Percentiles rank a stretch among this genome's conserved stretches.
phyloP scores from a whole-genome alignment of 2,113 vertebrate genomes.

The Caretta caretta region DNA sequence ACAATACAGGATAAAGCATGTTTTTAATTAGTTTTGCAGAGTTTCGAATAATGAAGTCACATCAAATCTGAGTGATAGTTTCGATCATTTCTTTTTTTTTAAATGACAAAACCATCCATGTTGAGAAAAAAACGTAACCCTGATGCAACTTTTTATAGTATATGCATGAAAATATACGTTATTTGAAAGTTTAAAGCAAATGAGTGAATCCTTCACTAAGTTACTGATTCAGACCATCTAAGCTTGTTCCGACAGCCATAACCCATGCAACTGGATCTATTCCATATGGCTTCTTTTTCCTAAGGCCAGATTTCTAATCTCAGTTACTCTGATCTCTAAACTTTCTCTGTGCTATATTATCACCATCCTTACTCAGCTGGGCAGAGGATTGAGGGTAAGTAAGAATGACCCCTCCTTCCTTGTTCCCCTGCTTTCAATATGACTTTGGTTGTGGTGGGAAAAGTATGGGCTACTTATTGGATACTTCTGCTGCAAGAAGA shows the following conservation, averaged over 20 bases:
- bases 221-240: background rate
- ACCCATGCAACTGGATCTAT: background rate
- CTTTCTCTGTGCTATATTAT: background rate
- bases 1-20: constrained; percentile 1
- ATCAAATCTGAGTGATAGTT: background rate
- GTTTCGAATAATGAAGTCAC: background rate
- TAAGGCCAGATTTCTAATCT: background rate
- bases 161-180: background rate
- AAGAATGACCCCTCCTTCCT: background rate
- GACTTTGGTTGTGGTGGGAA: background rate
- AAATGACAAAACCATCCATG: background rate
- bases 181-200: background rate
- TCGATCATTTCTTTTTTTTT: background rate
- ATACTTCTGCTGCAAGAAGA: background rate
- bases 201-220: background rate
- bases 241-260: background rate
- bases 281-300: background rate
- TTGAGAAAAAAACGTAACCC: background rate
- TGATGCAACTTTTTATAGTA: background rate
- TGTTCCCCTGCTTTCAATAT: background rate
- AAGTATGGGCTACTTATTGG: background rate
- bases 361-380: background rate
- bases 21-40: constrained; percentile 38
- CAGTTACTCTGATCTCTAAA: background rate
- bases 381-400: background rate